These are phyloP conservation scores for Caenorhabditis doughertyi DNA, from an alignment of 2,888 invertebrate species.

Conservation along the genomic window DNA sequence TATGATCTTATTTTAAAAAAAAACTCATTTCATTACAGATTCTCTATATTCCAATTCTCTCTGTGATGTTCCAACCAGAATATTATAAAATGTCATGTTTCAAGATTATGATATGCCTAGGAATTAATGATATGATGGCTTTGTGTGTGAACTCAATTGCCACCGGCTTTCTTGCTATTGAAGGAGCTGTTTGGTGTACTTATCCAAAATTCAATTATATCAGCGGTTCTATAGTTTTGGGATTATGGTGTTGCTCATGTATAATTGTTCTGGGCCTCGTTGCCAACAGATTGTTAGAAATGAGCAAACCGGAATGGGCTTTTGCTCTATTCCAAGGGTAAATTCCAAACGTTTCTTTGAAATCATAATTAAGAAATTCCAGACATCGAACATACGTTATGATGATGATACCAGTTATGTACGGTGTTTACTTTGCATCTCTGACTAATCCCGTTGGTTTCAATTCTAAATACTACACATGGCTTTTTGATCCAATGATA, in stretches of 20 bases:
- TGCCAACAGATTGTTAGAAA: slow-evolving; percentile 26
- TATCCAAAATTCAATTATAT: slow-evolving; percentile 39
- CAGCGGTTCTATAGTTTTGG: slow-evolving; percentile 4
- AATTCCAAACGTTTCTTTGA: neutral
- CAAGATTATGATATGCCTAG: slow-evolving; percentile 39
- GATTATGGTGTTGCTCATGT: slow-evolving; percentile 46
- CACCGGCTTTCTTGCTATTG: slow-evolving; percentile 14
- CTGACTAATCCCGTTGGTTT: slow-evolving; percentile 28
- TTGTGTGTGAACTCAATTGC: slow-evolving; percentile 22
- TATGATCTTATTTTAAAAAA: neutral
- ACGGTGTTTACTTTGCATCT: slow-evolving; percentile 6
- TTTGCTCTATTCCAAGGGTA: slow-evolving; percentile 21
- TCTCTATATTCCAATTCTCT: slow-evolving; percentile 23
- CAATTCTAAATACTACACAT: slow-evolving; percentile 32
- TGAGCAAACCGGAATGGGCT: neutral
- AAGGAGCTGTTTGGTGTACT: slow-evolving; percentile 33
- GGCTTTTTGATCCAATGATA: slow-evolving; percentile 39
- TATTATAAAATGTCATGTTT: no score
- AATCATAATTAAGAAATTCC: neutral
- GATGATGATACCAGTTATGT: slow-evolving; percentile 18
- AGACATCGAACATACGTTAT: slow-evolving; percentile 9
- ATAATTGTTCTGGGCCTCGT: slow-evolving; percentile 17
- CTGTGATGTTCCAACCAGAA: slow-evolving; percentile 19
- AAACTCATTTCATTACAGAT: slow-evolving; percentile 12
- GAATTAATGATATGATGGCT: slow-evolving; percentile 30